Conservation (phyloP, 1,140 invertebrate genomes). For the Dolichoris vasculosae region DNA sequence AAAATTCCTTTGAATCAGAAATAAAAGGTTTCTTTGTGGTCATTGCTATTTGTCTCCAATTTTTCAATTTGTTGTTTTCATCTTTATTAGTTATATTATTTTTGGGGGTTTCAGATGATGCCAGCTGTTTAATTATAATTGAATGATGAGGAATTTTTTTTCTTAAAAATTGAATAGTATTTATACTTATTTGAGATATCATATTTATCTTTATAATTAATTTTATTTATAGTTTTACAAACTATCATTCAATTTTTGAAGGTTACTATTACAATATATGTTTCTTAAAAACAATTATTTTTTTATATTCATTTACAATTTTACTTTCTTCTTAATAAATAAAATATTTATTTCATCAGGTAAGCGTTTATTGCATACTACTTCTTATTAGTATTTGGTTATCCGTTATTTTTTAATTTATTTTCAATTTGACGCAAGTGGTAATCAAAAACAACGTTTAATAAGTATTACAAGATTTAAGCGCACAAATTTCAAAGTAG, state of each 20-base stretch:
- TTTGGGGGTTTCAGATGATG: not conserved
- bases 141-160: not conserved
- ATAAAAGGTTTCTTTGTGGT: not conserved
- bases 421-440: not conserved
- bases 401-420: not conserved
- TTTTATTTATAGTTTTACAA: not conserved
- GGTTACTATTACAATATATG: not conserved
- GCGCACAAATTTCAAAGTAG: too few relatives aligned
- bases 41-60: not conserved
- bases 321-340: not conserved
- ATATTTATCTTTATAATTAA: conserved; percentile 7
- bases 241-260: not conserved
- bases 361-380: not conserved
- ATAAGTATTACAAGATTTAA: too few relatives aligned
- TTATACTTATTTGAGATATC: conserved; percentile 22
- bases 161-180: conserved; percentile 19
- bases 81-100: not conserved
- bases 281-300: not conserved
- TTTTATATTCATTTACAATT: not conserved
- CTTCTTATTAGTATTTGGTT: not conserved
- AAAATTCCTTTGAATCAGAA: not conserved
- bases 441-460: too few relatives aligned
- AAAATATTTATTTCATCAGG: not conserved
- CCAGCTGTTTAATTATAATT: not conserved
- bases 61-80: conserved; percentile 5